These are phyloP conservation scores for Luperina testacea DNA, from an alignment of 2,888 invertebrate genomes.

Conservation along the genomic window DNA sequence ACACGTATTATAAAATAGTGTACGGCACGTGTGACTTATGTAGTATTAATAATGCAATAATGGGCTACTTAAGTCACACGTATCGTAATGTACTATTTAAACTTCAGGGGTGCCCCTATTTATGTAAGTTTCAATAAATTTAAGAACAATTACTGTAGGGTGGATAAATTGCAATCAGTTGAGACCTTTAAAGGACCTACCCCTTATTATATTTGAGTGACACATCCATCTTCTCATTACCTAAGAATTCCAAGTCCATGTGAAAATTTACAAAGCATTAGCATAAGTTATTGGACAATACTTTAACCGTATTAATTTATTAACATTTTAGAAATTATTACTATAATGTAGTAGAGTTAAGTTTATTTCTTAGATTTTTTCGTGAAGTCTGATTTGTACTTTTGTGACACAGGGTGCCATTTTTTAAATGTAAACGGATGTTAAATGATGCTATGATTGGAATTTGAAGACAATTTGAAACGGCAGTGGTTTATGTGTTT, in stretches of 20 bases:
- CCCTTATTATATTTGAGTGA: slow-evolving; percentile 19
- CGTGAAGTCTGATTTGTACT: slow-evolving; percentile 77
- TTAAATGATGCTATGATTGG: slow-evolving; percentile 53
- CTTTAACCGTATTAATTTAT: slow-evolving; percentile 73
- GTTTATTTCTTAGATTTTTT: slow-evolving; percentile 61
- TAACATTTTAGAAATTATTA: slow-evolving; percentile 67
- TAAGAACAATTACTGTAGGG: background rate
- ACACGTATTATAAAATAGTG: too few species aligned
- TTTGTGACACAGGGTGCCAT: slow-evolving; percentile 83
- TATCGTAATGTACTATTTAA: background rate
- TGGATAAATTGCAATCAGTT: background rate
- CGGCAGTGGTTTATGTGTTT: background rate
- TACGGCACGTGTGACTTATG: too few species aligned
- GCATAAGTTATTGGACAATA: slow-evolving; percentile 54
- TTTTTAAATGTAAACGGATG: slow-evolving; percentile 47
- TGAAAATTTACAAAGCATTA: slow-evolving; percentile 46
- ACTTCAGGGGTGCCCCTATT: background rate
- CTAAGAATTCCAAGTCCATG: slow-evolving; percentile 40
- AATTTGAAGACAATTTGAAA: background rate
- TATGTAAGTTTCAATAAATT: background rate
- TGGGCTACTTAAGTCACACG: too few species aligned
- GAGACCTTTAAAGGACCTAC: background rate
- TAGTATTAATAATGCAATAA: too few species aligned
- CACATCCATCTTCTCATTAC: slow-evolving; percentile 40
- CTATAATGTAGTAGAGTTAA: slow-evolving; percentile 53